Percentiles rank a stretch among this genome's conserved stretches.
Evolutionary conservation across 2,797 vertebrate genomes (phyloP).

Genomic region (Okamejei kenojei): DNA sequence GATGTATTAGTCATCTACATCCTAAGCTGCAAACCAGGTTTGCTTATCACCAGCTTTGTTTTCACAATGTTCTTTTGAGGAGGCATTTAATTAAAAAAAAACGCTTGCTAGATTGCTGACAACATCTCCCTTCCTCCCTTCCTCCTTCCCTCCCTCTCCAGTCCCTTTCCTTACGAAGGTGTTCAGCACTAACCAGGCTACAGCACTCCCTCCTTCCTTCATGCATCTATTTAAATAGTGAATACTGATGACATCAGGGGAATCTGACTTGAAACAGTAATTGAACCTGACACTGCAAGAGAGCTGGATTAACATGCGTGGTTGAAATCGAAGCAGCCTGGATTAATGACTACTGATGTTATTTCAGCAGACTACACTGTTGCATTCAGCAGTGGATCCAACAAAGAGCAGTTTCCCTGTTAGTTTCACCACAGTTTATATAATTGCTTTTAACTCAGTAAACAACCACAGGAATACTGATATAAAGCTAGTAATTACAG

Average conservation of each 20-base stretch:
- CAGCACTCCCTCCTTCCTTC: neutral
- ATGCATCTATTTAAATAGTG: neutral
- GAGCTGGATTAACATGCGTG: constrained; percentile 26
- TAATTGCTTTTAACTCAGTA: constrained; percentile 15
- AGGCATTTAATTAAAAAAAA: neutral
- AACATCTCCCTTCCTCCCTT: neutral
- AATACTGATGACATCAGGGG: constrained; percentile 18
- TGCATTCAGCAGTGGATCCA: constrained; percentile 9
- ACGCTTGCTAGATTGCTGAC: neutral
- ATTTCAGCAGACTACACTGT: constrained; percentile 29
- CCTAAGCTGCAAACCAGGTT: neutral
- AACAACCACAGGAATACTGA: constrained; percentile 15
- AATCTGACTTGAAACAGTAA: constrained; percentile 11
- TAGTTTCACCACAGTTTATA: constrained; percentile 19
- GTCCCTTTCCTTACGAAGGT: neutral
- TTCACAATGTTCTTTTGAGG: neutral
- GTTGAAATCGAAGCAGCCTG: neutral
- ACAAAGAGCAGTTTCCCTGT: neutral
- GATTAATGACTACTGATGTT: constrained; percentile 27
- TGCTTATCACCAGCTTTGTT: neutral
- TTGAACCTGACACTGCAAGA: constrained; percentile 14
- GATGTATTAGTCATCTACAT: neutral
- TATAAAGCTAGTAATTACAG: neutral
- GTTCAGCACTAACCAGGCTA: neutral
- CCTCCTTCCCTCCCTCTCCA: no score